A percentile compares a stretch with the other conserved stretches of the same genome.
Conservation (phyloP, 2,888 invertebrate genomes). For the Drosophila anomelani region DNA sequence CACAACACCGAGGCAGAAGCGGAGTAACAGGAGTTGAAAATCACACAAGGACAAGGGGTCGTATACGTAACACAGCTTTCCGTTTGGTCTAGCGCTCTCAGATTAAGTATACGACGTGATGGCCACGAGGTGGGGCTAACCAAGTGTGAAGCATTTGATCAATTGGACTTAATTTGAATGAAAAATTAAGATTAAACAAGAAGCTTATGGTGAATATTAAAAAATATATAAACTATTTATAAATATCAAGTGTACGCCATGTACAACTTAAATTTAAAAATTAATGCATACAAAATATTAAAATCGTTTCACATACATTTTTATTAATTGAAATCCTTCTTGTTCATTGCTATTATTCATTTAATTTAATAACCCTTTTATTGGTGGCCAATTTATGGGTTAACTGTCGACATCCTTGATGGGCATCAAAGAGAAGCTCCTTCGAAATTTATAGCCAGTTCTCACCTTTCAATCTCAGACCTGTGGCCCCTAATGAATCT, state of each 20-base stretch:
- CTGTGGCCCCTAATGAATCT: conserved; percentile 36
- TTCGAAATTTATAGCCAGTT: conserved; percentile 21
- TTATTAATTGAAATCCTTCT: background rate
- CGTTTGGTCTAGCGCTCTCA: background rate
- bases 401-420: conserved; percentile 9
- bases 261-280: background rate
- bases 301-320: too few relatives aligned
- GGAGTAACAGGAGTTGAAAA: background rate
- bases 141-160: background rate
- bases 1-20: background rate
- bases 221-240: background rate
- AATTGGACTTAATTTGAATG: background rate
- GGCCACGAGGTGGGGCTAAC: background rate
- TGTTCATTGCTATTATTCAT: background rate
- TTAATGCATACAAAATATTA: background rate
- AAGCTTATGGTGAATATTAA: background rate
- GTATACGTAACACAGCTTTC: conserved; percentile 7
- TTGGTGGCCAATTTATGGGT: conserved; percentile 3
- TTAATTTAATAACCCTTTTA: background rate
- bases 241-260: background rate
- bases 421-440: conserved; percentile 1
- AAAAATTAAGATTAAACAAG: background rate
- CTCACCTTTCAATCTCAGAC: conserved; percentile 45
- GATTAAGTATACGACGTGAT: conserved; percentile 11
- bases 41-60: conserved; percentile 14